Percentiles rank a stretch among this genome's conserved stretches.
Conservation (phyloP, 2,113 vertebrate genomes). For the Xenopus laevis region DNA sequence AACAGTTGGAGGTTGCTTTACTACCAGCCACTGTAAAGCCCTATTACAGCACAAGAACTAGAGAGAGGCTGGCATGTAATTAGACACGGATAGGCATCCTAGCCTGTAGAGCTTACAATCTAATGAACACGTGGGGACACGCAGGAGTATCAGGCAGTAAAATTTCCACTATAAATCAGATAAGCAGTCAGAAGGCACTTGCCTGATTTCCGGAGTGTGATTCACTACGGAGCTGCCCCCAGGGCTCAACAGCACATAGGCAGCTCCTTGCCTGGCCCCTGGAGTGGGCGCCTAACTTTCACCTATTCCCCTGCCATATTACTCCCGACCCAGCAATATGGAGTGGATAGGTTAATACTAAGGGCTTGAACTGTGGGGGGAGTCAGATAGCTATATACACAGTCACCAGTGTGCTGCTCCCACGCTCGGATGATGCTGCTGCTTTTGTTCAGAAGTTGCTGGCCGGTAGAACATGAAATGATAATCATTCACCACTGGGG, state of each 20-base stretch:
- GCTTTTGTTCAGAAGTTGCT: too few species aligned
- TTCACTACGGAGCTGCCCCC: background rate
- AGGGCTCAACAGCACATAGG: background rate
- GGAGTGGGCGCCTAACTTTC: slow-evolving; percentile 7
- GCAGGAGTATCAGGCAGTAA: background rate
- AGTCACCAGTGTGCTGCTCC: too few species aligned
- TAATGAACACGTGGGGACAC: background rate
- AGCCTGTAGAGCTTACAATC: background rate
- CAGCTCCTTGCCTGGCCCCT: slow-evolving; percentile 18
- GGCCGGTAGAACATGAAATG: too few species aligned
- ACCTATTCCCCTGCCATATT: too few species aligned
- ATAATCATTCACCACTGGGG: too few species aligned
- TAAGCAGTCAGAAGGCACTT: background rate
- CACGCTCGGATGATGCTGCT: too few species aligned
- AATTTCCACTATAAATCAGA: background rate
- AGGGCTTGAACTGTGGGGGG: too few species aligned
- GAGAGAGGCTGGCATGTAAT: background rate
- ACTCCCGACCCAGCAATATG: too few species aligned
- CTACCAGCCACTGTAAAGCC: too few species aligned
- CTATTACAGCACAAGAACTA: background rate
- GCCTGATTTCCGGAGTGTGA: slow-evolving; percentile 2
- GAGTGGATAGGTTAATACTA: too few species aligned
- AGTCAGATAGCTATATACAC: too few species aligned
- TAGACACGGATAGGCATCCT: background rate
- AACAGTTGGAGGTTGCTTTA: too few species aligned